Percentiles rank a stretch among this genome's conserved stretches.
Evolutionary conservation across 2,113 vertebrate genomes (phyloP).

Genomic region (Nettapus auritus): DNA sequence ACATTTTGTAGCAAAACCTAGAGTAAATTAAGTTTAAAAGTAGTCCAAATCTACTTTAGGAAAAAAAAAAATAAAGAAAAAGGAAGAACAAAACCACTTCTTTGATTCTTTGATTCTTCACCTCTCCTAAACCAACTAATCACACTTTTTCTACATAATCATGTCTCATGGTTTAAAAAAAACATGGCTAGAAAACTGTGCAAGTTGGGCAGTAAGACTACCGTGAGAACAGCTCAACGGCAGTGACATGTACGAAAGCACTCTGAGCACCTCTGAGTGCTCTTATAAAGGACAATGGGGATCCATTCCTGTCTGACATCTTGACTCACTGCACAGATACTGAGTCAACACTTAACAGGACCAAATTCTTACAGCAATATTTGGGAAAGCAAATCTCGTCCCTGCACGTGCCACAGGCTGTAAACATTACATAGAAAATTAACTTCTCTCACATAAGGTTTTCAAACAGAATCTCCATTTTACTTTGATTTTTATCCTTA

Average conservation of each 20-base stretch:
- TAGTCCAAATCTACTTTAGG: neutral
- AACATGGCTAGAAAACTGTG: neutral
- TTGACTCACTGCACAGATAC: neutral
- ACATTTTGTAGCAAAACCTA: neutral
- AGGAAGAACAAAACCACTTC: neutral
- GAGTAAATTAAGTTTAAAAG: neutral
- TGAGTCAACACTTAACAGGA: neutral
- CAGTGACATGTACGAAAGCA: neutral
- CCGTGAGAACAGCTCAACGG: neutral
- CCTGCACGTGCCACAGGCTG: fast-evolving
- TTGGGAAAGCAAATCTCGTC: neutral
- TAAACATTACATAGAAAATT: neutral
- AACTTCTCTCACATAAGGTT: neutral
- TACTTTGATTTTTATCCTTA: slow-evolving; percentile 67
- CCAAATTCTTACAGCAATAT: neutral
- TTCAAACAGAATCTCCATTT: neutral
- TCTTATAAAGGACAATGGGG: neutral
- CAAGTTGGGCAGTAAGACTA: neutral
- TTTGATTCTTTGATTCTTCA: neutral
- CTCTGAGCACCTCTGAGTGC: neutral
- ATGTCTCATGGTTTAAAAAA: neutral
- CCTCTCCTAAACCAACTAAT: neutral
- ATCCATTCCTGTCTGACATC: neutral
- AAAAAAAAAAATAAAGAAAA: too few relatives aligned
- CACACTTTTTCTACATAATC: neutral